A percentile compares a stretch with the other conserved stretches of the same genome.
Conservation (phyloP, 2,888 invertebrate genomes). For the Dascillus cervinus region DNA sequence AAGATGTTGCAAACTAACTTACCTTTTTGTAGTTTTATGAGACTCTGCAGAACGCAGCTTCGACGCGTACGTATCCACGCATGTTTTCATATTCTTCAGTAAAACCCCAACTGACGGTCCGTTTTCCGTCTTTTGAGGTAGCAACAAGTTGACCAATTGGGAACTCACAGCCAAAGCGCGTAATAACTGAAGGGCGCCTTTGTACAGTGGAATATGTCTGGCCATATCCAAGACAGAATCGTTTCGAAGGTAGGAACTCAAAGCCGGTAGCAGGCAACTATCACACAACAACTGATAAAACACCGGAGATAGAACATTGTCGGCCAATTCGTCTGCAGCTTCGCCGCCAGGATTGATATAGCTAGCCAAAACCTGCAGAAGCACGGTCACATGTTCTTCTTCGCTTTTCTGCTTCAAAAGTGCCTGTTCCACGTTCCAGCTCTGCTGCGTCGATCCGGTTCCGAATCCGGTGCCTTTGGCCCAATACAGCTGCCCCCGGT, state of each 20-base stretch:
- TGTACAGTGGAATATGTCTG: constrained; percentile 89
- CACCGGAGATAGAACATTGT: constrained; percentile 52
- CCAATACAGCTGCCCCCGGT: constrained; percentile 75
- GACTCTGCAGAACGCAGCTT: constrained; percentile 59
- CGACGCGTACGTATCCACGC: constrained; percentile 86
- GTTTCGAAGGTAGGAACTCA: constrained; percentile 85
- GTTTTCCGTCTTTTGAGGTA: constrained; percentile 46
- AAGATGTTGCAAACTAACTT: constrained; percentile 9
- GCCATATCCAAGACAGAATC: constrained; percentile 96
- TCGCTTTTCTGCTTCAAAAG: constrained; percentile 80
- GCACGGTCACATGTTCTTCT: constrained; percentile 85
- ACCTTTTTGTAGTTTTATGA: constrained; percentile 19
- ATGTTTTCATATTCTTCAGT: constrained; percentile 79
- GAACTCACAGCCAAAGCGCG: constrained; percentile 64
- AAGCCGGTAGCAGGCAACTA: constrained; percentile 79
- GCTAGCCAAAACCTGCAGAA: constrained; percentile 69
- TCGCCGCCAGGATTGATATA: constrained; percentile 73
- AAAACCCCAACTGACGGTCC: constrained; percentile 67
- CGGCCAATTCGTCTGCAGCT: constrained; percentile 40
- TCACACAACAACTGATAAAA: constrained; percentile 71
- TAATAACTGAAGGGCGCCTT: constrained; percentile 73
- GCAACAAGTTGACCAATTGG: constrained; percentile 52
- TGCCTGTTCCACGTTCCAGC: constrained; percentile 97
- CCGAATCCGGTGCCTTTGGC: constrained; percentile 97
- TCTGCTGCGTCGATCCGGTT: constrained; percentile 89